Percentiles rank a stretch among this genome's conserved stretches.
phyloP scores from a whole-genome alignment of 2,113 vertebrate species.

The Polypterus bichir region DNA sequence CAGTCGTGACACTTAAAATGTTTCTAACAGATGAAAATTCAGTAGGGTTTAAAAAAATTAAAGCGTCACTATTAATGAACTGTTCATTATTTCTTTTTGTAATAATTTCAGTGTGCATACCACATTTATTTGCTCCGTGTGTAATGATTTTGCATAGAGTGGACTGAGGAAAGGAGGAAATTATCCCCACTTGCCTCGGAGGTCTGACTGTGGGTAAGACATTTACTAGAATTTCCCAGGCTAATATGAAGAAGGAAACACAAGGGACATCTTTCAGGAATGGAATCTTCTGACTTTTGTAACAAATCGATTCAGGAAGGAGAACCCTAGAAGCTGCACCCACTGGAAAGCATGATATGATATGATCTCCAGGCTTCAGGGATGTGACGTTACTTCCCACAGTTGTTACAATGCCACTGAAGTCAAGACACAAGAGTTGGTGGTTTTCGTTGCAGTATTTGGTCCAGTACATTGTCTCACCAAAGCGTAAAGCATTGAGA shows the following conservation, averaged over 20 bases:
- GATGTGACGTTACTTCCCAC: constrained; percentile 44
- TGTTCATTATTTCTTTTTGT: constrained; percentile 16
- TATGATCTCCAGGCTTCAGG: constrained; percentile 55
- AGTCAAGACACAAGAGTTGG: constrained; percentile 58
- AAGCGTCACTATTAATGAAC: constrained; percentile 33
- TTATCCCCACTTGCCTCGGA: constrained; percentile 41
- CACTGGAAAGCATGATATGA: constrained; percentile 60
- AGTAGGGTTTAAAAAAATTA: constrained; percentile 53
- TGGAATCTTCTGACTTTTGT: constrained; percentile 40
- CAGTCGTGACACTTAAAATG: constrained; percentile 19
- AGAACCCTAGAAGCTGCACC: constrained; percentile 37
- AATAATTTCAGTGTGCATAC: constrained; percentile 48
- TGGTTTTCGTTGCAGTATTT: constrained; percentile 42
- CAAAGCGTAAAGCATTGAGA: constrained; percentile 47
- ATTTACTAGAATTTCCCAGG: constrained; percentile 54
- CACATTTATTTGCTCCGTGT: constrained; percentile 44
- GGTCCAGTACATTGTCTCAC: constrained; percentile 61
- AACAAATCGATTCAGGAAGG: constrained; percentile 55
- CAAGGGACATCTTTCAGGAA: constrained; percentile 54
- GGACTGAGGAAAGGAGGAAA: constrained; percentile 45
- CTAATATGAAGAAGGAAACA: constrained; percentile 60
- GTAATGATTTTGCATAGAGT: constrained; percentile 48
- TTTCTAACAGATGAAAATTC: constrained; percentile 26
- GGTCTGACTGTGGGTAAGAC: constrained; percentile 32
- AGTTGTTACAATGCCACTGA: constrained; percentile 55